Evolutionary conservation across 2,797 vertebrate species (phyloP).

Genomic region (Valencia hispanica): DNA sequence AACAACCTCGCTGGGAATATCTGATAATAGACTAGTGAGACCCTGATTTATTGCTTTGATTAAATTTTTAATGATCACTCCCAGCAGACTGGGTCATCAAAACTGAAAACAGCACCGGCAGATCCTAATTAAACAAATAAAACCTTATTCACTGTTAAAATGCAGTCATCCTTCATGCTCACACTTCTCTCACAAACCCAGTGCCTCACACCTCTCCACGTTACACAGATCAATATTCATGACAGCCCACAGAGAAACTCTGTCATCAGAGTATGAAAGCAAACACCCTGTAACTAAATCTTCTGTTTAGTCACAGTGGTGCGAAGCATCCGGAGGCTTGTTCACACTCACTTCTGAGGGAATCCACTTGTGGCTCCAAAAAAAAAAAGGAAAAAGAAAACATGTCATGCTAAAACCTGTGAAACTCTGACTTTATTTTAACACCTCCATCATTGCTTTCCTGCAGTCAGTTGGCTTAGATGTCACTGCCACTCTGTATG

Average conservation of each 20-base stretch:
- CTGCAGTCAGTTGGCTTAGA: not conserved
- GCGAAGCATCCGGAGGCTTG: slow-evolving; percentile 33
- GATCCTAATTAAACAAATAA: not conserved
- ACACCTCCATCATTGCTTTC: slow-evolving; percentile 19
- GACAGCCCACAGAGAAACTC: slow-evolving; percentile 38
- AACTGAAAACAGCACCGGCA: slow-evolving; percentile 16
- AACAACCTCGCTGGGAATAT: not conserved
- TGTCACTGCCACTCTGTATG: not conserved
- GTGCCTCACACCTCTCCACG: not conserved
- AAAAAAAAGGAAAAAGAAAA: no score
- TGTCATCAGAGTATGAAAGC: slow-evolving; percentile 30
- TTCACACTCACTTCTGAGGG: slow-evolving; percentile 42
- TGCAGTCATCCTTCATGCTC: slow-evolving; percentile 4
- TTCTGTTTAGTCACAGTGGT: slow-evolving; percentile 25
- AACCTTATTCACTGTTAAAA: slow-evolving; percentile 14
- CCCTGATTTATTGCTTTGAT: slow-evolving; percentile 27
- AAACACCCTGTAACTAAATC: slow-evolving; percentile 36
- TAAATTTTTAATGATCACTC: slow-evolving; percentile 37
- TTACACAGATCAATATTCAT: slow-evolving; percentile 60
- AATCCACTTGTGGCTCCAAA: slow-evolving; percentile 31
- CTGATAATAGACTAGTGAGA: slow-evolving; percentile 7
- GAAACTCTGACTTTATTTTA: slow-evolving; percentile 28
- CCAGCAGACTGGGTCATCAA: slow-evolving; percentile 21
- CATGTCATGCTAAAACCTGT: slow-evolving; percentile 28
- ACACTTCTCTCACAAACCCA: slow-evolving; percentile 7